Evolutionary conservation across 2,797 vertebrate species (phyloP).

Genomic region (Oreortyx pictus): DNA sequence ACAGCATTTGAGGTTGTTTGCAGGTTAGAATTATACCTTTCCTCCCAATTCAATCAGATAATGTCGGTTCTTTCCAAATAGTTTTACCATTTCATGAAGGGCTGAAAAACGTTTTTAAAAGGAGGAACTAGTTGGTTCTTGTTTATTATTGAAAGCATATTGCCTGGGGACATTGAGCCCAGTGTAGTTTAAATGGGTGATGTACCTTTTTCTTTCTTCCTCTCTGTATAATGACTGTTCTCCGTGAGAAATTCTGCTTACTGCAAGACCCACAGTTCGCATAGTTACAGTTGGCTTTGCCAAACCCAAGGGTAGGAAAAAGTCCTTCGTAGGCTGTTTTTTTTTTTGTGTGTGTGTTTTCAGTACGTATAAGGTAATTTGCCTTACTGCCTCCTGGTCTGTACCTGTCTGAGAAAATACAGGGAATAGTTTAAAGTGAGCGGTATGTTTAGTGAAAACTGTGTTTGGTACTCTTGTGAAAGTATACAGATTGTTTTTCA

Average conservation of each 20-base stretch:
- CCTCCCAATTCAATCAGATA: background rate
- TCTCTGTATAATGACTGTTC: background rate
- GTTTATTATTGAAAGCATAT: constrained; percentile 34
- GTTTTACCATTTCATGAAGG: background rate
- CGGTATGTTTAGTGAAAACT: background rate
- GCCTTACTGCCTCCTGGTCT: background rate
- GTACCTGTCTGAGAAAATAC: background rate
- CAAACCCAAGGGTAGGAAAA: background rate
- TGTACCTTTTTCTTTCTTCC: constrained; percentile 11
- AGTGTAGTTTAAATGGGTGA: background rate
- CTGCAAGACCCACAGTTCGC: background rate
- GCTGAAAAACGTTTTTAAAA: background rate
- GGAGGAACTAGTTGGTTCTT: background rate
- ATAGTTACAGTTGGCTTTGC: background rate
- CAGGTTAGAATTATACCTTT: background rate
- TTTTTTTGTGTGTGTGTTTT: background rate
- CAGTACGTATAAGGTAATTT: background rate
- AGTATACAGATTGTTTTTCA: background rate
- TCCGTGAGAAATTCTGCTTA: constrained; percentile 26
- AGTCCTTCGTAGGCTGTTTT: background rate
- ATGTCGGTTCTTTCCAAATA: background rate
- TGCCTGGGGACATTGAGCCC: background rate
- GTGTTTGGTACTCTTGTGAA: background rate
- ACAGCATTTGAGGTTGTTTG: background rate
- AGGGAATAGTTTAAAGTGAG: background rate